Base-by-base conservation (phyloP, 2,888 invertebrate genomes). In the Epirrhoe alternata region DNA sequence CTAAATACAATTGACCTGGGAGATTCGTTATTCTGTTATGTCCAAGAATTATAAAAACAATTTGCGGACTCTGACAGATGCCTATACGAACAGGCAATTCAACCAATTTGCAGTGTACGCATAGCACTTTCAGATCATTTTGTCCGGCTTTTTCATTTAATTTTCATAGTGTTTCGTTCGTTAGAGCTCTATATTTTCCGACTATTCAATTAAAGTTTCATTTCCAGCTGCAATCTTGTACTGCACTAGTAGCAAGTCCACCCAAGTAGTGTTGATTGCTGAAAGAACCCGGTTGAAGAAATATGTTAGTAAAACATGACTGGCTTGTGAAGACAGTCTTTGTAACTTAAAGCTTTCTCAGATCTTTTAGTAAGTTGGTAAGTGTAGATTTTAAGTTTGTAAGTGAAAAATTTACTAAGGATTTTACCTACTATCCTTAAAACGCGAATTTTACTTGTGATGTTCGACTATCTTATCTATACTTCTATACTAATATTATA, bases 221-320 rank as follows among this genome's bases (percentile, higher is more conserved):
- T 8, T 30, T 14, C 63, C 59, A 60, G 62, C 79, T 75, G 79
- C 83, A 82, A 82, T 82, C 83, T 84, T 83, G 61, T 57, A 84
- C 75, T 76, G 77, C 68, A 56, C 68, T 63, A 55, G 57, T 42
- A 55, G 74, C 70, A 68, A 74, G 73, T 75, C 72, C 72, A 77
- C 64, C 62, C 73, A 72, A 66, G 73, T 75, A 57, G 72, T 71
- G 71, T 76, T 80, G 78, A 80, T 73, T 70, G 75, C 74, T 86
- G 85, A 12, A 42, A 42, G 12, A 12, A 42, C 12, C 12, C 12
- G 47, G 52, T 33, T 60, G 60, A 42, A 51, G 59, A 52, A 61
- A 60, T 63, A 59, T 59, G 61, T 38, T 17, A n/a, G n/a, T 59
- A 38, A 59, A 24, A 59, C 51, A 59, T 51, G 58, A 35, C 10